These are phyloP conservation scores for Rhizoglyphus robini DNA, from an alignment of 1,140 invertebrate species.

Conservation along the genomic window DNA sequence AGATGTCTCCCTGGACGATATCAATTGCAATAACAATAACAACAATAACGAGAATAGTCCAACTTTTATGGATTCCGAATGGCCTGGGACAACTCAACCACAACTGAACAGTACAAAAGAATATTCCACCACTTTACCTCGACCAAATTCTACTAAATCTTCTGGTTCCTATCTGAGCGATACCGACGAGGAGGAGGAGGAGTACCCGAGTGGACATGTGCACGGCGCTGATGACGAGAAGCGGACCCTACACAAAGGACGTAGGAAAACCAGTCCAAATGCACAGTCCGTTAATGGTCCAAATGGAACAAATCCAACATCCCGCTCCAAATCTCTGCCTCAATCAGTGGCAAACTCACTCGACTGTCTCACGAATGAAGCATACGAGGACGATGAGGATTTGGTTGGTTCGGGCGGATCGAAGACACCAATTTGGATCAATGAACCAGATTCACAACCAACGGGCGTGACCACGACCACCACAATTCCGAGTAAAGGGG, in stretches of 20 bases:
- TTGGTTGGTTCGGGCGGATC: neutral
- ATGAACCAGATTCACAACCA: neutral
- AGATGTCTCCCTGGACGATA: conserved; percentile 1
- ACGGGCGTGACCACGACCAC: neutral
- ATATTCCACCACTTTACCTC: neutral
- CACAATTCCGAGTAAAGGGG: neutral
- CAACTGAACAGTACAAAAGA: neutral
- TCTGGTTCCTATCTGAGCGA: neutral
- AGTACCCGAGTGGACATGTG: neutral
- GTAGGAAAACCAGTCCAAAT: neutral
- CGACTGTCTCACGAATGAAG: conserved; percentile 13
- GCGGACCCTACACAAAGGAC: neutral
- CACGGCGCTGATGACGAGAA: neutral
- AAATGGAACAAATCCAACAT: neutral
- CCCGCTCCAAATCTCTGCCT: neutral
- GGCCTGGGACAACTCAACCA: neutral
- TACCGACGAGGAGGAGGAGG: neutral
- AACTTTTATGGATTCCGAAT: neutral
- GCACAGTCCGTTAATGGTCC: neutral
- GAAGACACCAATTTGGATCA: neutral
- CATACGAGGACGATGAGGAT: conserved; percentile 13
- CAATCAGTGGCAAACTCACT: conserved; percentile 5
- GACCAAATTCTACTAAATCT: neutral
- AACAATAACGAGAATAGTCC: neutral
- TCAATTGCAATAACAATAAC: neutral